Base-by-base conservation (phyloP, 2,797 vertebrate genomes). In the Enteromius unitaeniatus region DNA sequence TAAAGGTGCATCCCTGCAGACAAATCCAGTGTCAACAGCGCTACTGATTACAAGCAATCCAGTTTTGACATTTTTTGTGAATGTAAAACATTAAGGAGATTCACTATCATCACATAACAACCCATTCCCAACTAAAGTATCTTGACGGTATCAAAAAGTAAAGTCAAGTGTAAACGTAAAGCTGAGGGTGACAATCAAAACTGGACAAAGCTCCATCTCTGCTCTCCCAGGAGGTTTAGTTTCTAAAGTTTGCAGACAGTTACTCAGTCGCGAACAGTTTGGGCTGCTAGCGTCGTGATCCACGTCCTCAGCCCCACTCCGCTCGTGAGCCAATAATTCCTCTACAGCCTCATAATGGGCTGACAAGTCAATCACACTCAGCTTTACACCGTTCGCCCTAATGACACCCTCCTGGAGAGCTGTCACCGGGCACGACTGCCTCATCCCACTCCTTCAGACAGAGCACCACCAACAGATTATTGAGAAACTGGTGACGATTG, bases 251-350 rank as follows among this genome's bases (percentile, higher is more conserved):
- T 96, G 95, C 90, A 95, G 92, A 94, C 94, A 89, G 93, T 95
- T 96, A 96, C 93, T 96, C 95, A 95, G 90, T 89, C 88, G 84
- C 88, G 87, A 95, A 93, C 94, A 93, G 95, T 95, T 96, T 96
- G 96, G 96, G 92, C 93, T 94, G 95, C 94, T 94, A 95, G 95
- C 92, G 94, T 92, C n/a, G 87, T 90, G 81, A 82, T 76, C 60
- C 62, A 53, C 70, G 93, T 95, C 94, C 93, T 90, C 93, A 96
- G 94, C 93, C 40, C 93, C 86, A 91, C 94, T 95, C 96, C 95
- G 94, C 93, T 90, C 92, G 95, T 95, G 93, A 95, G 95, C 95
- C 94, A 96, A 97, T 97, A 97, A 97, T 95, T 95, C 95, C 93
- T 94, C 91, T 92, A 92, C 93, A 94, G 95, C 93, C 94, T 95